Conservation (phyloP, 2,113 vertebrate species). For the Chaetodon trifascialis region DNA sequence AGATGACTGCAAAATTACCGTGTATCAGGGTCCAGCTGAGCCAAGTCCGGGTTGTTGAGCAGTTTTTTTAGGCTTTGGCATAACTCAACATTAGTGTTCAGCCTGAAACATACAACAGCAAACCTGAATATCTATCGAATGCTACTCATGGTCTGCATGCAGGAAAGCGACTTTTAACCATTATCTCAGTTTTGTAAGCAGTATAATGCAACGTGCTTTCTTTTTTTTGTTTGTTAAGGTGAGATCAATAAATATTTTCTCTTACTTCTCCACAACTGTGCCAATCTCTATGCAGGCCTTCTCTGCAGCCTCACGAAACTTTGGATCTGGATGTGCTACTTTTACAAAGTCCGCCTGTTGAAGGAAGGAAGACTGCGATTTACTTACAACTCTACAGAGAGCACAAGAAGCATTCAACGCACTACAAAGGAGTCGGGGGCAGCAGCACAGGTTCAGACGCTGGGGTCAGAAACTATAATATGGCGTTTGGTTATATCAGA, state of each 20-base stretch:
- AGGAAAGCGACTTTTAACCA: background rate
- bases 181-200: background rate
- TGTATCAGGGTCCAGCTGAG: conserved; percentile 92
- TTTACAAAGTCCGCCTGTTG: conserved; percentile 96
- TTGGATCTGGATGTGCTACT: conserved; percentile 93
- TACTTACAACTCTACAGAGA: background rate
- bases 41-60: conserved; percentile 85
- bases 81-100: conserved; percentile 96
- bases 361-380: background rate
- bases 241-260: background rate
- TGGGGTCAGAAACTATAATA: too few relatives aligned
- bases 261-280: conserved; percentile 94
- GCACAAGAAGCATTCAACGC: background rate
- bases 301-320: conserved; percentile 93
- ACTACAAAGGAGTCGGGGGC: background rate
- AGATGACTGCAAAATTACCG: conserved; percentile 81
- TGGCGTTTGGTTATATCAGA: too few relatives aligned
- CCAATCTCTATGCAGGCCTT: conserved; percentile 93
- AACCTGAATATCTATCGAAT: conserved; percentile 4
- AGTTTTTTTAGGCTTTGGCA: conserved; percentile 91
- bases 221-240: background rate
- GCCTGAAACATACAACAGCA: conserved; percentile 81
- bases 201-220: background rate
- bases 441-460: background rate
- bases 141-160: background rate